phyloP scores from a whole-genome alignment of 2,888 invertebrate species.

The Chironomus tentans region DNA sequence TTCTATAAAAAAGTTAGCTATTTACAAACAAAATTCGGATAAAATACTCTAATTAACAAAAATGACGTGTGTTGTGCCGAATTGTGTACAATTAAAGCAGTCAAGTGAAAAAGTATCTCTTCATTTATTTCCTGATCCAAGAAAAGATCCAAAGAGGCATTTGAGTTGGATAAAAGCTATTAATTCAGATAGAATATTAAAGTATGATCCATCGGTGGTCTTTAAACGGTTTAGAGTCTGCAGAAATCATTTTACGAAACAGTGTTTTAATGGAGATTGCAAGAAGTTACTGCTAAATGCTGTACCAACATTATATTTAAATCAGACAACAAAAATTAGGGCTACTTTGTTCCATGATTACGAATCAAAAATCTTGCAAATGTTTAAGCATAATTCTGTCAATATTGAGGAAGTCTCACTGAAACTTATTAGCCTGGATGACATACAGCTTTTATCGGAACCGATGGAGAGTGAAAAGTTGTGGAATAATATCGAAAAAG shows the following conservation, averaged over 20 bases:
- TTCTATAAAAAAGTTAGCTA: background rate
- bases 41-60: background rate
- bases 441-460: background rate
- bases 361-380: background rate
- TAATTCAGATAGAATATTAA: background rate
- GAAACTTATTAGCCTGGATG: background rate
- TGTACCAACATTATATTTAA: background rate
- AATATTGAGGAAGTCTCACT: background rate
- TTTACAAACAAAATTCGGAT: background rate
- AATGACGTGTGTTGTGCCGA: constrained; percentile 1
- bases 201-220: background rate
- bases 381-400: background rate
- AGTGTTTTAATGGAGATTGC: constrained; percentile 20
- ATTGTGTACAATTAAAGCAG: background rate
- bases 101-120: background rate
- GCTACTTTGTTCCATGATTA: background rate
- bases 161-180: background rate
- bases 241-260: background rate
- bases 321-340: background rate
- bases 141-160: constrained; percentile 9
- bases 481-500: background rate
- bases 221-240: constrained; percentile 17
- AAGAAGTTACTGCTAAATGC: constrained; percentile 4
- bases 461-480: background rate
- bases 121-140: constrained; percentile 15